Percentiles rank a stretch among this genome's conserved stretches.
Conservation (phyloP, 2,888 invertebrate species). For the Globia sparganii region DNA sequence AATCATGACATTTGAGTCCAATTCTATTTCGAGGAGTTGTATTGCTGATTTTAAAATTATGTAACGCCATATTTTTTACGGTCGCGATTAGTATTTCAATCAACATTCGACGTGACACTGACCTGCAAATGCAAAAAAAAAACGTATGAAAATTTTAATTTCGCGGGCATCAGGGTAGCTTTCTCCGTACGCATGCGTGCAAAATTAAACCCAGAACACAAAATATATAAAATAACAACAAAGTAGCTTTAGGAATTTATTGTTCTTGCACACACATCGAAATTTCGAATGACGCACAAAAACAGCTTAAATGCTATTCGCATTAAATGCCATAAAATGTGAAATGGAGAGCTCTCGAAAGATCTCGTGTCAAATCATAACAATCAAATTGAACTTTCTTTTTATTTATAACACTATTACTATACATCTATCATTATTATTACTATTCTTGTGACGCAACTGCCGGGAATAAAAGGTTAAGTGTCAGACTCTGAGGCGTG, state of each 20-base stretch:
- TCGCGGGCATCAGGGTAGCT: too few relatives aligned
- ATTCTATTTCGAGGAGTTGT: too few relatives aligned
- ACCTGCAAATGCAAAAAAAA: too few relatives aligned
- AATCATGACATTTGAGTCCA: too few relatives aligned
- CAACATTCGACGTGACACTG: too few relatives aligned
- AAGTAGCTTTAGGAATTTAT: not conserved
- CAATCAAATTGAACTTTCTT: constrained; percentile 51
- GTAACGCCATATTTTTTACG: too few relatives aligned
- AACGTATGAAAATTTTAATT: too few relatives aligned
- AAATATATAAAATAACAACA: not conserved
- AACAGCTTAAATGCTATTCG: not conserved
- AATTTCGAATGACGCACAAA: constrained; percentile 5
- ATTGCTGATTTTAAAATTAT: too few relatives aligned
- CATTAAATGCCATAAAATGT: constrained; percentile 2
- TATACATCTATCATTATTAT: constrained; percentile 31
- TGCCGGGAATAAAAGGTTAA: constrained; percentile 47
- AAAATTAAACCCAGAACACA: not conserved
- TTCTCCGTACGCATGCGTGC: not conserved
- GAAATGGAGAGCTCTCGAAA: constrained; percentile 9
- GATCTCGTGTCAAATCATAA: constrained; percentile 30
- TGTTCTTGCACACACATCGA: not conserved
- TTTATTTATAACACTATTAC: constrained; percentile 40
- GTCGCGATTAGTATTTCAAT: too few relatives aligned
- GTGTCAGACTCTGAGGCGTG: constrained; percentile 36
- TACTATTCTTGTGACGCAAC: constrained; percentile 10